These are phyloP conservation scores for Protophormia terraenovae DNA, from an alignment of 2,888 invertebrate species.

Conservation along the genomic window DNA sequence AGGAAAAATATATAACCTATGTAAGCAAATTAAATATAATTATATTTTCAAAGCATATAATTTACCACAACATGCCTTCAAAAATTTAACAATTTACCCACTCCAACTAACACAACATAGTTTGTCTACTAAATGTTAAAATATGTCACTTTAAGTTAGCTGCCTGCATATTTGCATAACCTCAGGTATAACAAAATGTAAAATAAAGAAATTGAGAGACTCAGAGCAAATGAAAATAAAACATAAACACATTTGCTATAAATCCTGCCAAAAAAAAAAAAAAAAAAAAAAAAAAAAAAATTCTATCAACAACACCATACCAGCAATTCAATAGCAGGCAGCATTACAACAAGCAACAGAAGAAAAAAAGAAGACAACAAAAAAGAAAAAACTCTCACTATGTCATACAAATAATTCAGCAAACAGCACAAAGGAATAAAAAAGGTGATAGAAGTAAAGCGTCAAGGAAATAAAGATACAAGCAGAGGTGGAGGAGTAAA, in stretches of 20 bases:
- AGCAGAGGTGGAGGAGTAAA: not conserved
- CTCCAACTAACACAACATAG: not conserved
- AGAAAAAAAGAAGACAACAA: not conserved
- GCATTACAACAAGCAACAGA: no score
- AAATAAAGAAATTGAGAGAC: slow-evolving; percentile 39
- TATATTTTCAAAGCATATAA: no score
- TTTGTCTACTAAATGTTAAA: slow-evolving; percentile 57
- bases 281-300: not conserved
- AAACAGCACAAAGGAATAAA: not conserved
- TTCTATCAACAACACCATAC: not conserved
- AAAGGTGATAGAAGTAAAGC: slow-evolving; percentile 1
- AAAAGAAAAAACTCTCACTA: slow-evolving; percentile 1
- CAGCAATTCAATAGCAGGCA: slow-evolving; percentile 20
- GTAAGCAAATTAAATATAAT: no score
- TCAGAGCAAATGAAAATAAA: slow-evolving; percentile 28
- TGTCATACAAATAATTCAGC: slow-evolving; percentile 28
- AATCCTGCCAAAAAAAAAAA: slow-evolving; percentile 25
- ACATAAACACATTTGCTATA: slow-evolving; percentile 47
- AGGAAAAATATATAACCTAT: no score
- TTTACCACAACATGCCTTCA: no score
- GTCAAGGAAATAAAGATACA: not conserved
- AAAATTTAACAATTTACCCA: not conserved
- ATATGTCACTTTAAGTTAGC: slow-evolving; percentile 52
- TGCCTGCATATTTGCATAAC: slow-evolving; percentile 71
- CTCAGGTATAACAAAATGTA: slow-evolving; percentile 65